phyloP scores from a whole-genome alignment of 2,888 invertebrate genomes.

The Tinea pellionella region DNA sequence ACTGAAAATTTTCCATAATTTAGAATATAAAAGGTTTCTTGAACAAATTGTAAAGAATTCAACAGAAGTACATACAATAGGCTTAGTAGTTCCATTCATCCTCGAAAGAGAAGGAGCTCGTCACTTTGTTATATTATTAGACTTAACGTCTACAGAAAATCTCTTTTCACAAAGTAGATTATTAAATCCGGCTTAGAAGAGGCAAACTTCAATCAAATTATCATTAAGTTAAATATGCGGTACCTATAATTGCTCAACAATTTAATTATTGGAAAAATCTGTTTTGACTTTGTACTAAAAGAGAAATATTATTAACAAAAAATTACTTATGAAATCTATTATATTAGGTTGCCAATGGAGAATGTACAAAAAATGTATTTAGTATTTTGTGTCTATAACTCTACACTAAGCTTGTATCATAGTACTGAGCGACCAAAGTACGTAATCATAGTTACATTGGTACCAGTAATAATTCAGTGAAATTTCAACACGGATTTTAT shows the following conservation, averaged over 20 bases:
- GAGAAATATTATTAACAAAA: not conserved
- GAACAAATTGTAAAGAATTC: not conserved
- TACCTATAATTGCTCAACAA: not conserved
- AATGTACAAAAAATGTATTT: no score
- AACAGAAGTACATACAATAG: not conserved
- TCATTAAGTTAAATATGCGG: not conserved
- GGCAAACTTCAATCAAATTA: not conserved
- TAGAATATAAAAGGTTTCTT: not conserved
- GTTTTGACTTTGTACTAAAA: not conserved
- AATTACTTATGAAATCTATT: not conserved
- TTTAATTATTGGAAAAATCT: not conserved
- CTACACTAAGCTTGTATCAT: no score
- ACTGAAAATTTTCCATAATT: not conserved
- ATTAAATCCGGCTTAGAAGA: not conserved
- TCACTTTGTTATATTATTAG: conserved; percentile 8
- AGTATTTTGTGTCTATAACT: no score
- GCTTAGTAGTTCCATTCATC: conserved; percentile 3
- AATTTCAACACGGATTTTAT: no score
- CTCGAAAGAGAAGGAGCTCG: not conserved
- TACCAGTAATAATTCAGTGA: no score
- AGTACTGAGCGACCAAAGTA: no score
- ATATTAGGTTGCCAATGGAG: no score
- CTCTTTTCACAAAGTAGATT: not conserved
- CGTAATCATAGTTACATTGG: no score
- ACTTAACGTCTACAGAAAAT: not conserved